These are phyloP conservation scores for Phenacoccus solenopsis DNA, from an alignment of 1,140 invertebrate species.

Conservation along the genomic window DNA sequence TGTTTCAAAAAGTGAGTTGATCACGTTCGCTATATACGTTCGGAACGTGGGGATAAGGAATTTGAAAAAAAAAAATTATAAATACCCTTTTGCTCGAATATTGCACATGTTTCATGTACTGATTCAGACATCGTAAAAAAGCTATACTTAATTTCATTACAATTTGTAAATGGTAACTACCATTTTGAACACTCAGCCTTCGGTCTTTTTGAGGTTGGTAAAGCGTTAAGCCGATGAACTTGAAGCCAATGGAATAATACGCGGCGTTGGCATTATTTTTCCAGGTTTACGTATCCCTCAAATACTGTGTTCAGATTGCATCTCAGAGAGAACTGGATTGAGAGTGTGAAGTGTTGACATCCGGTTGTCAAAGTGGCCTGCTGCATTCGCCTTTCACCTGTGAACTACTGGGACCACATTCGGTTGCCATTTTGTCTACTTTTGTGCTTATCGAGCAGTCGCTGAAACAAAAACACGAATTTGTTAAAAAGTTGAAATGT, in stretches of 20 bases:
- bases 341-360: neutral
- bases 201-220: neutral
- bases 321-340: neutral
- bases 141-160: neutral
- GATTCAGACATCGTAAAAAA: neutral
- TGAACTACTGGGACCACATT: slow-evolving; percentile 1
- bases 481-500: no score
- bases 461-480: neutral
- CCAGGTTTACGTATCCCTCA: neutral
- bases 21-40: neutral
- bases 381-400: neutral
- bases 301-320: neutral
- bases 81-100: neutral
- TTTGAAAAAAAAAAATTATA: neutral
- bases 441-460: slow-evolving; percentile 8
- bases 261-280: neutral
- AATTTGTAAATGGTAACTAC: slow-evolving; percentile 5
- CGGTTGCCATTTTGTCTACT: neutral
- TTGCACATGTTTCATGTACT: no score
- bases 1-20: neutral
- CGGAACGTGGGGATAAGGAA: no score
- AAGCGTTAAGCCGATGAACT: slow-evolving; percentile 14
- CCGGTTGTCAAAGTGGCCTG: neutral
- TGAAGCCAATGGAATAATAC: neutral
- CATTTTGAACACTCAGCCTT: neutral